These are phyloP conservation scores for Sarcophaga rosellei DNA, from an alignment of 2,888 invertebrate genomes.

Conservation along the genomic window DNA sequence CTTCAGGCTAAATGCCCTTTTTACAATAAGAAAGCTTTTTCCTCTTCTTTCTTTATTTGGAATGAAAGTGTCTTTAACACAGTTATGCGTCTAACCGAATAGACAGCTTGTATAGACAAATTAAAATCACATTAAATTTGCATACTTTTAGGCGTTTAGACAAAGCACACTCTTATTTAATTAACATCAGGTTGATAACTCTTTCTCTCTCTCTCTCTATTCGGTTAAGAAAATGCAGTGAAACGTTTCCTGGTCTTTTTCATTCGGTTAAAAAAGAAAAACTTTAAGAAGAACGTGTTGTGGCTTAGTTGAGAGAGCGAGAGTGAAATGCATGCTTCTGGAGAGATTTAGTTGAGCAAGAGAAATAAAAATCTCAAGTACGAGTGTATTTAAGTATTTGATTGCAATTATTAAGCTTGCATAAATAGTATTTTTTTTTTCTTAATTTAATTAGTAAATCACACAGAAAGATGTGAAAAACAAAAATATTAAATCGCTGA, in stretches of 20 bases:
- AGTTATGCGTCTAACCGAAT: slow-evolving; percentile 48
- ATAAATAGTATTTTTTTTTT: too few species aligned
- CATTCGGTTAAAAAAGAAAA: too few species aligned
- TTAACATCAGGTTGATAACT: not conserved
- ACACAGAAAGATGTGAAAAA: too few species aligned
- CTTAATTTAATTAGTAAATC: too few species aligned
- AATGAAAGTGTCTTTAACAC: slow-evolving; percentile 39
- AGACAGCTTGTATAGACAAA: slow-evolving; percentile 72
- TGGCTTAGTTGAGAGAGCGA: too few species aligned
- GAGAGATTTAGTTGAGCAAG: too few species aligned
- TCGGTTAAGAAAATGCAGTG: not conserved
- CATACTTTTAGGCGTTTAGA: slow-evolving; percentile 70
- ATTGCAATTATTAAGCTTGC: slow-evolving; percentile 16
- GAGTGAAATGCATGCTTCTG: too few species aligned
- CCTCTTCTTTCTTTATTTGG: not conserved
- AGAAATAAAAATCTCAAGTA: not conserved
- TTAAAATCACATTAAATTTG: slow-evolving; percentile 78
- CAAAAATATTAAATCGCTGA: too few species aligned
- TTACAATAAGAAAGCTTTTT: not conserved
- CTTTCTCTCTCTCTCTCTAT: too few species aligned
- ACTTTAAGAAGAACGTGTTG: too few species aligned
- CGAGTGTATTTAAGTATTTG: slow-evolving; percentile 58
- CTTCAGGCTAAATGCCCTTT: slow-evolving; percentile 66
- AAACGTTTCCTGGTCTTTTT: not conserved
- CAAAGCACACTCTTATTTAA: not conserved